Evolutionary conservation across 2,113 vertebrate genomes (phyloP).

Genomic region (Anolis carolinensis): DNA sequence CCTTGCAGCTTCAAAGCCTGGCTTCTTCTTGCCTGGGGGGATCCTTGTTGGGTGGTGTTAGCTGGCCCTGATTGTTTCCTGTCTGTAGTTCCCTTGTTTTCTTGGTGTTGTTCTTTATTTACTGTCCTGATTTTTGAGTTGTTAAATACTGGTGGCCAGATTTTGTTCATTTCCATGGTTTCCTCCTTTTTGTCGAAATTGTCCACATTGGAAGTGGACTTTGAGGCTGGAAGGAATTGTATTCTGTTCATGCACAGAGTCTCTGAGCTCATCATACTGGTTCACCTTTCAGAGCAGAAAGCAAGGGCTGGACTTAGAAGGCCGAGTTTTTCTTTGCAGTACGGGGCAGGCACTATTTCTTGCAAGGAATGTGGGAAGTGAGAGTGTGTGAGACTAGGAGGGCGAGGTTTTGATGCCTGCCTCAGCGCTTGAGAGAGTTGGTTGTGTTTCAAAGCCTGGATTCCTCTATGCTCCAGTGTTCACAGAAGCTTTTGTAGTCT

Average conservation of each 20-base stretch:
- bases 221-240: too few relatives aligned
- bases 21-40: too few relatives aligned
- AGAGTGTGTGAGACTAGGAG: background rate
- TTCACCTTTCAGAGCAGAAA: background rate
- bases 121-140: too few relatives aligned
- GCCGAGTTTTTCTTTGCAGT: background rate
- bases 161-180: too few relatives aligned
- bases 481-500: slow-evolving; percentile 25
- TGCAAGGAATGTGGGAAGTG: slow-evolving; percentile 17
- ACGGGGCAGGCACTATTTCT: background rate
- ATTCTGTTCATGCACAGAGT: background rate
- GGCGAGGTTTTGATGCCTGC: background rate
- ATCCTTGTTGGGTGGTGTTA: too few relatives aligned
- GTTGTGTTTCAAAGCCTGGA: slow-evolving; percentile 14
- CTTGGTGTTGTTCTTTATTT: too few relatives aligned
- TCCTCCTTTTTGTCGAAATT: too few relatives aligned
- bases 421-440: background rate
- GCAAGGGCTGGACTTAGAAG: background rate
- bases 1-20: too few relatives aligned
- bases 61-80: too few relatives aligned
- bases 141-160: too few relatives aligned
- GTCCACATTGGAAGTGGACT: too few relatives aligned
- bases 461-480: slow-evolving; percentile 26
- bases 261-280: background rate
- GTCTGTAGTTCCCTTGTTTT: too few relatives aligned